Evolutionary conservation across 2,888 invertebrate genomes (phyloP), one percentile per base, ranked within the genome.

Genomic region (Cynaeus angustus): DNA sequence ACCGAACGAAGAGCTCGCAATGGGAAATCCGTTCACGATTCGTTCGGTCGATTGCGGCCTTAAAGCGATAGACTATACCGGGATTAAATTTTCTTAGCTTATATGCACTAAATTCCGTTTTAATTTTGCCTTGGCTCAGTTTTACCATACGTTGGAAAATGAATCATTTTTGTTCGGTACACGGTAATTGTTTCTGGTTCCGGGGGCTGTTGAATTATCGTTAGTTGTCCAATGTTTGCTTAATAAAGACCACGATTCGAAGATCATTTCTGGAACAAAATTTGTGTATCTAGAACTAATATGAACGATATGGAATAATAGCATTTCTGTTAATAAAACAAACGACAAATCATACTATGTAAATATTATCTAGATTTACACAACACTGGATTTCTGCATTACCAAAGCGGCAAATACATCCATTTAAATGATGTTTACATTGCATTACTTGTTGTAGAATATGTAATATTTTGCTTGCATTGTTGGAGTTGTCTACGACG

Each of bases 1-100:
- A 8, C 12, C 58, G n/a, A 2, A 16, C 7, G 28, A 41, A 33
- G 28, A 46, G 45, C 43, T 12, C 3, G 30, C 16, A 12, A 10
- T 3, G 12, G 16, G 16, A 38, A 48, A 56, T 13, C 9, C 10
- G 50, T 3, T 41, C 9, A 58, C 33, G 30, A 58, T 66, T 45
- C 14, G 21, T n/a, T 38, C 77, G 81, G 78, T 46, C 78, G 46
- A 65, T 74, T 77, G 61, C 64, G 74, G 77, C 77, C 80, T 81
- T 83, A 83, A 83, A 82, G 83, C 82, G 83, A 83, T 83, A 83
- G 82, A 82, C 82, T 81, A 78, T 79, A 79, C 75, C 76, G 75
- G 79, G 82, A 82, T 83, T 83, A 82, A 82, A 82, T 82, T 82
- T 82, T 79, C 81, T 81, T 79, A 74, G 78, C 80, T 79, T 71